Percentiles rank a stretch among this genome's conserved stretches.
Conservation (phyloP, 30 jellyfish, hydroid and myxozoan species). For the Aurelia aurita complex sp. Pacific region DNA sequence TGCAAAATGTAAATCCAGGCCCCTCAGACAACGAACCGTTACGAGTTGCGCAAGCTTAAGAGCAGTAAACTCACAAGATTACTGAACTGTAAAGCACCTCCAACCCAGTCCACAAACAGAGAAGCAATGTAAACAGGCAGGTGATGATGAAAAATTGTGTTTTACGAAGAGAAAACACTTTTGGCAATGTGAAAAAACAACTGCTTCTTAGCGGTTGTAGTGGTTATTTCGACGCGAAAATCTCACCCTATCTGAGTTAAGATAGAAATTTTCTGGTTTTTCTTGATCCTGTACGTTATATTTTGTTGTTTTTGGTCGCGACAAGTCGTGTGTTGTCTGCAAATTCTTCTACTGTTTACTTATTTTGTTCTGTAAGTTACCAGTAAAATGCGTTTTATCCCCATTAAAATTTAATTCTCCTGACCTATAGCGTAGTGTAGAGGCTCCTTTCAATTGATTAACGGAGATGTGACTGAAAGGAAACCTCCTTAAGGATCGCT, state of each 20-base stretch:
- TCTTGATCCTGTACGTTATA: not conserved
- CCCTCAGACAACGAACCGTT: too few relatives aligned
- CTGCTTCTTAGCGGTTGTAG: conserved; percentile 7
- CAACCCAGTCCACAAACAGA: conserved; percentile 32
- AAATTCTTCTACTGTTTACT: not conserved
- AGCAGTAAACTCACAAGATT: too few relatives aligned
- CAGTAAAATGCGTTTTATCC: conserved; percentile 58
- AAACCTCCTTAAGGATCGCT: not conserved
- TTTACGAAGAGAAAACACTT: not conserved
- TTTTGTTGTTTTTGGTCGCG: conserved; percentile 25
- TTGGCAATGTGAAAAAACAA: not conserved
- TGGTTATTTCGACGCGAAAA: conserved; percentile 3
- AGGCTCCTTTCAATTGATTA: not conserved
- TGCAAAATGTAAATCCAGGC: too few relatives aligned
- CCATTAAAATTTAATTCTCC: conserved; percentile 57
- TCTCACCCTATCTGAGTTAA: too few relatives aligned
- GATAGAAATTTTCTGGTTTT: not conserved
- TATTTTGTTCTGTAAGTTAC: conserved; percentile 24
- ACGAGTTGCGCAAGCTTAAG: too few relatives aligned
- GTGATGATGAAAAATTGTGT: conserved; percentile 27
- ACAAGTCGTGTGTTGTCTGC: conserved; percentile 23
- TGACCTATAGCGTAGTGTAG: conserved; percentile 61
- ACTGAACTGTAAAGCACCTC: too few relatives aligned
- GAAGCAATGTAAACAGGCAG: conserved; percentile 39
- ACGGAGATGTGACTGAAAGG: not conserved